Base-by-base conservation (phyloP, 2,888 invertebrate genomes). In the Dorcus parallelipipedus region DNA sequence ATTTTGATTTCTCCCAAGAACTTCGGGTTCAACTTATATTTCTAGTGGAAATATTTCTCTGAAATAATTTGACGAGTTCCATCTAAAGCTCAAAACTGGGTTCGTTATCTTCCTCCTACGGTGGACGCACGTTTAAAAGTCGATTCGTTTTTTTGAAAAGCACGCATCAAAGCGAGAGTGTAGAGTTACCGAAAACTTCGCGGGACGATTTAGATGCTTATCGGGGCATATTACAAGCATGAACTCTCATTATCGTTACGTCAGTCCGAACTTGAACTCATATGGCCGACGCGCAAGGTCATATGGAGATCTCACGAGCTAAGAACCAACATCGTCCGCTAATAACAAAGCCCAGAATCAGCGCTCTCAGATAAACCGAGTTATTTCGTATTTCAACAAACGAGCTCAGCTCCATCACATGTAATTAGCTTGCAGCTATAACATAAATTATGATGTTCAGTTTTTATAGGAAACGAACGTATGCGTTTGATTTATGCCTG, bases 301-400 rank as follows among this genome's bases (percentile, higher is more conserved):
- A 64, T 66, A 67, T 64, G 68, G 65, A 64, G 65, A 68, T 67
- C 67, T 67, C 66, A 65, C 66, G 67, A 56, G 54, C 56, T 48
- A 48, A 52, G 51, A 41, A 56, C 54, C 58, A 54, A 52, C 51
- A 49, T 53, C 52, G 61, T 71, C 70, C 71, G 71, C 70, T 75
- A 74, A 75, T 73, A 75, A 75, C 72, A 75, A 74, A 73, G 73
- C 64, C 72, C 69, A 59, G 70, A 68, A 70, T 73, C 68, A 62
- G 62, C 67, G 65, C 62, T 55, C 62, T 33, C 26, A 68, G 72
- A 72, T 73, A 74, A 71, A 73, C 69, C 72, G 68, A 72, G 75
- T 75, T 76, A 76, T 76, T 76, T 76, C 73, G 71, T 76, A 76
- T 75, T 76, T 76, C 75, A 76, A 76, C 76, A 75, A 76, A 76